These are phyloP conservation scores for Trissolcus basalis DNA, from an alignment of 1,140 invertebrate species.

Conservation along the genomic window DNA sequence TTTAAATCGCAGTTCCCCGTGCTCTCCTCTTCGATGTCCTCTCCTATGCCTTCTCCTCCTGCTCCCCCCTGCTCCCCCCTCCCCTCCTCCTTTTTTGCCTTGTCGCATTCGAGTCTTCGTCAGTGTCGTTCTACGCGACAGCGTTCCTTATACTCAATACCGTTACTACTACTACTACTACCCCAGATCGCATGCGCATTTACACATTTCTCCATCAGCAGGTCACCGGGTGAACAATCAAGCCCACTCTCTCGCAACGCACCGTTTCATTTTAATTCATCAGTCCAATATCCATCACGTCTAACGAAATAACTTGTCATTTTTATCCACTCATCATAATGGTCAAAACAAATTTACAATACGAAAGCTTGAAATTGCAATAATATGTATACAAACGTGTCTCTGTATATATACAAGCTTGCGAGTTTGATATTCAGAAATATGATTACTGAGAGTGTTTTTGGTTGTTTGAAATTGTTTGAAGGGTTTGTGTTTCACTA, in stretches of 20 bases:
- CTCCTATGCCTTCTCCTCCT: conserved; percentile 4
- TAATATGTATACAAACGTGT: too few relatives aligned
- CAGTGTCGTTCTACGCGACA: conserved; percentile 36
- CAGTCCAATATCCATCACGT: too few relatives aligned
- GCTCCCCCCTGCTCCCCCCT: conserved; percentile 16
- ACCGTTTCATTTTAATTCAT: conserved; percentile 11
- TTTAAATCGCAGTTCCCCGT: conserved; percentile 20
- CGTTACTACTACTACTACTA: conserved; percentile 59
- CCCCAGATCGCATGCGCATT: conserved; percentile 63
- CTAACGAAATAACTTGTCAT: too few relatives aligned
- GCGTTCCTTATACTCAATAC: conserved; percentile 41
- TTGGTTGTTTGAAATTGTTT: too few relatives aligned
- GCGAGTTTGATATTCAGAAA: too few relatives aligned
- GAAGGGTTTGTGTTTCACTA: too few relatives aligned
- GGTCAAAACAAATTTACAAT: too few relatives aligned
- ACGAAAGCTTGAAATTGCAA: too few relatives aligned
- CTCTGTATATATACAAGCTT: too few relatives aligned
- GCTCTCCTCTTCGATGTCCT: conserved; percentile 9
- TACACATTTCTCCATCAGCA: conserved; percentile 52
- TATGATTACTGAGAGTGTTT: too few relatives aligned
- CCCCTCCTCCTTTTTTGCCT: conserved; percentile 35
- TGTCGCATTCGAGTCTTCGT: conserved; percentile 44
- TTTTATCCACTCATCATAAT: too few relatives aligned
- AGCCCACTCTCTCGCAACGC: conserved; percentile 8
- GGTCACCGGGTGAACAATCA: conserved; percentile 61